Evolutionary conservation across 2,797 vertebrate genomes (phyloP).

Genomic region (Nasua narica): DNA sequence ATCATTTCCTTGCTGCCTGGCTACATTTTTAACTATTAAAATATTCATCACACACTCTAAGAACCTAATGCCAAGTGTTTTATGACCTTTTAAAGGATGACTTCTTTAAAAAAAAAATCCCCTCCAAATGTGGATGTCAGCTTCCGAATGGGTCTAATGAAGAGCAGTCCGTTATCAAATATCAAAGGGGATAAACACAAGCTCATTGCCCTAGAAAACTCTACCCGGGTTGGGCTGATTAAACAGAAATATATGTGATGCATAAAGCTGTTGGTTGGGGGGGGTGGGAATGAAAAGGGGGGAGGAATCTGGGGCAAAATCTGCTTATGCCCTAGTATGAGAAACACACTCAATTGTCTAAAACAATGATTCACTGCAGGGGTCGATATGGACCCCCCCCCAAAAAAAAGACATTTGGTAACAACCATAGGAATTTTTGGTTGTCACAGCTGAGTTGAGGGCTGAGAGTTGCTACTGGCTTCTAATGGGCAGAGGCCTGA

Average conservation of each 20-base stretch:
- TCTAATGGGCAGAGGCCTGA: not conserved
- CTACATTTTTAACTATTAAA: slow-evolving; percentile 88
- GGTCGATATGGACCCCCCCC: too few species aligned
- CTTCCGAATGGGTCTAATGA: slow-evolving; percentile 65
- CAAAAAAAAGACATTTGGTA: not conserved
- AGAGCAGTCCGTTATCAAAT: slow-evolving; percentile 66
- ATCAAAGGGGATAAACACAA: slow-evolving; percentile 61
- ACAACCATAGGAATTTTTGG: not conserved
- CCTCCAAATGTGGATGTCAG: slow-evolving; percentile 76
- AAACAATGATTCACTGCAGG: not conserved
- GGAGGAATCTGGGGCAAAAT: not conserved
- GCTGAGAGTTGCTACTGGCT: not conserved
- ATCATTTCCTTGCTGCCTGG: slow-evolving; percentile 83
- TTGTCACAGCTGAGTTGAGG: not conserved
- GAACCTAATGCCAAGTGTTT: slow-evolving; percentile 83
- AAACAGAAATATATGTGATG: slow-evolving; percentile 13
- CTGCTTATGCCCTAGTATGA: not conserved
- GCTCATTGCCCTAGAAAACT: slow-evolving; percentile 43
- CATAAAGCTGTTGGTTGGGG: not conserved
- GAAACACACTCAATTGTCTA: not conserved
- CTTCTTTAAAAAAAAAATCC: slow-evolving; percentile 81
- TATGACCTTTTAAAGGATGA: slow-evolving; percentile 80
- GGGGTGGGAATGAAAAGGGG: not conserved
- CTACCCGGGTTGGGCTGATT: slow-evolving; percentile 3
- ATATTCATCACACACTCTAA: slow-evolving; percentile 89